phyloP scores from a whole-genome alignment of 2,113 vertebrate species.

The Xiphorhynchus elegans region DNA sequence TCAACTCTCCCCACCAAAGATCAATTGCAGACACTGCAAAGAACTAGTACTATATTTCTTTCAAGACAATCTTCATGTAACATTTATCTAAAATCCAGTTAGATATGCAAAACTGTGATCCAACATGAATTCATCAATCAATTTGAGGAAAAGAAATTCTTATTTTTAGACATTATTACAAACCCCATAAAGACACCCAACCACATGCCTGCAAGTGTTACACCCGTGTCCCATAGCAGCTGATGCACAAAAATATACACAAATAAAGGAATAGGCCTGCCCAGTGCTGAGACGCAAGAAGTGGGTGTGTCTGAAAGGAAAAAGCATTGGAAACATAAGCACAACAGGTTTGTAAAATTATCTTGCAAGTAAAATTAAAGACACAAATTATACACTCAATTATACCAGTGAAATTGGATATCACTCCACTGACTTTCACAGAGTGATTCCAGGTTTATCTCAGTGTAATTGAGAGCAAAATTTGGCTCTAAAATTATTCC shows the following conservation, averaged over 20 bases:
- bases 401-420: background rate
- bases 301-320: conserved; percentile 58
- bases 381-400: conserved; percentile 28
- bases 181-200: conserved; percentile 23
- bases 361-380: conserved; percentile 22
- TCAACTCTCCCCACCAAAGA: background rate
- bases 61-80: background rate
- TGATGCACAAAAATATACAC: conserved; percentile 54
- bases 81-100: background rate
- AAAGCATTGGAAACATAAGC: conserved; percentile 57
- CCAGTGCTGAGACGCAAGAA: conserved; percentile 46
- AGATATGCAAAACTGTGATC: background rate
- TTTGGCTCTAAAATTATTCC: background rate
- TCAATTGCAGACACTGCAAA: background rate
- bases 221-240: conserved; percentile 43
- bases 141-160: background rate
- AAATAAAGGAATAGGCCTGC: conserved; percentile 61
- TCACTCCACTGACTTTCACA: background rate
- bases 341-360: conserved; percentile 25
- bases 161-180: background rate
- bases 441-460: background rate
- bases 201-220: conserved; percentile 56
- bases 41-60: background rate
- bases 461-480: conserved; percentile 27
- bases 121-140: background rate